These are phyloP conservation scores for Otolemur garnettii DNA, from an alignment of 2,113 vertebrate genomes.

Conservation along the genomic window DNA sequence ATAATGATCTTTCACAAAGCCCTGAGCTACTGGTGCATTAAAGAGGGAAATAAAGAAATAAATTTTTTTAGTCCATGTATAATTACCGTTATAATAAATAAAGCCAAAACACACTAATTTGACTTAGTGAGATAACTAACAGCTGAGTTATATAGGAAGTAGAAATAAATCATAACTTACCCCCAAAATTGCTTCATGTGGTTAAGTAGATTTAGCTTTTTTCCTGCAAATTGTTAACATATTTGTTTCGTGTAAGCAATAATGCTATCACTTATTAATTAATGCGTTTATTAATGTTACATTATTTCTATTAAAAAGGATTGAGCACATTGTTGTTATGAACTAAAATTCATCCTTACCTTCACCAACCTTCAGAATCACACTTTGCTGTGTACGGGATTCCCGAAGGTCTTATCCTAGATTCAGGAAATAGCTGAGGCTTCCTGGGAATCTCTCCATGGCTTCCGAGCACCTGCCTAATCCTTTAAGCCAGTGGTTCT, in stretches of 20 bases:
- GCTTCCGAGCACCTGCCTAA: background rate
- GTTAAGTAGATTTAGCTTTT: background rate
- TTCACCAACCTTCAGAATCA: slow-evolving; percentile 23
- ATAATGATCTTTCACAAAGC: slow-evolving; percentile 22
- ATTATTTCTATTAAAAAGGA: background rate
- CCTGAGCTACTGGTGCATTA: background rate
- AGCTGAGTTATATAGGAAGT: background rate
- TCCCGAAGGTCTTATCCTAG: background rate
- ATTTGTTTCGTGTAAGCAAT: background rate
- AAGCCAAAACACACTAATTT: slow-evolving; percentile 12
- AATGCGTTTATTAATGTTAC: background rate
- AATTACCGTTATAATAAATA: background rate
- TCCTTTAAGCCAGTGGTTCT: no score
- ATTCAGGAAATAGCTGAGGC: background rate
- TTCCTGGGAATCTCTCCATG: background rate
- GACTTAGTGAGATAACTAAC: background rate
- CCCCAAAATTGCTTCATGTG: background rate
- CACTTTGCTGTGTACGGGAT: background rate
- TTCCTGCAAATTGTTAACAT: background rate
- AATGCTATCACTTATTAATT: background rate
- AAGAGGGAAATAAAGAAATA: background rate
- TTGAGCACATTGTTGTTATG: background rate
- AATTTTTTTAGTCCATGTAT: background rate
- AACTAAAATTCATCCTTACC: slow-evolving; percentile 3
- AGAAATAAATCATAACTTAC: slow-evolving; percentile 46